Base-by-base conservation (phyloP, 1,140 invertebrate genomes). In the Druon quercuslanigerum region DNA sequence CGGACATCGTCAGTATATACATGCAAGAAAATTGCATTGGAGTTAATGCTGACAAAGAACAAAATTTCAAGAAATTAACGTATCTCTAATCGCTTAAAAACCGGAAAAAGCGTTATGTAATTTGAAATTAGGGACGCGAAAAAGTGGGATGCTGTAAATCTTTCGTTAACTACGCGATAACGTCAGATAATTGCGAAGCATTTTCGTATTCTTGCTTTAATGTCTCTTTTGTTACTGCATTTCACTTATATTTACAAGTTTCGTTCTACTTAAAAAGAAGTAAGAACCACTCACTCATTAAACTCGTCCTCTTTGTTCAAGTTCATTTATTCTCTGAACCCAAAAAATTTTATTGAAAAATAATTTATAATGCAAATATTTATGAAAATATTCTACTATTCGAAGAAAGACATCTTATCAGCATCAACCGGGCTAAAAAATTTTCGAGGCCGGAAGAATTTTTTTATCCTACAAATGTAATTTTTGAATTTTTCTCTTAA, bases 1-100 rank as follows among this genome's bases (percentile, higher is more conserved):
- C 57, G 75, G 75, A 76, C 75, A 79, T 82, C 75, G 79, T 71
- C 72, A 74, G 46, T 71, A 20, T 3, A 51, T 60, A 54, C 75
- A 40, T 46, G 73, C 71, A 71, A 54, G 20, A 71, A 50, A 17
- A 17, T 40, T 16, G 56, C 50, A 71, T 54, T 75, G 71, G 56
- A 51, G 20, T 46, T 50, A 71, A 71, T 50, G n/a, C n/a, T 40
- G 74, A 71, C 7, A 54, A 75, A 71, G 51, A 75, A 20, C 46
- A 46, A 46, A 46, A 46, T 46, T 46, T 46, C 40, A 46, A 46
- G 40, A 8, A 46, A 46, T 46, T 46, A 46, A 46, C 40, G 8
- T 46, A 46, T 46, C 9, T 8, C 5, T 11, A 1, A 8, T 0
- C 40, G 40, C 6, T 46, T 46, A 11, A 11, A 46, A 46, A 9